Base-by-base conservation (phyloP, 1,140 invertebrate genomes). In the Zaprionus davidi region DNA sequence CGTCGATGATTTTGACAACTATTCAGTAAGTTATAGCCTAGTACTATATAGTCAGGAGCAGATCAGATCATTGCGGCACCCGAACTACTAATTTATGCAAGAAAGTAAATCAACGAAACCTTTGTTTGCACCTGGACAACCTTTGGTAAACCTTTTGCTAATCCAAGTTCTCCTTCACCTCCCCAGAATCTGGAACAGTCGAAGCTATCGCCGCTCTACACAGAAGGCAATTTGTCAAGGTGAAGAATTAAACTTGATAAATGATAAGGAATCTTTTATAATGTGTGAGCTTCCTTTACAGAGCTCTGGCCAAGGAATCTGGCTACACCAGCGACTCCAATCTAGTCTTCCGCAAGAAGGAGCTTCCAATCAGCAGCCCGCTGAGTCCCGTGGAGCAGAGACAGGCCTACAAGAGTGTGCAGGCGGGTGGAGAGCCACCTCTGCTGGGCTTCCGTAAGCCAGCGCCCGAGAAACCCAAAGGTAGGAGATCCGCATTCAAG, bases 311-410 rank as follows among this genome's bases (percentile, higher is more conserved):
- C 36, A 98, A 98, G 93, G 97, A 98, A 92, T 96, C 96, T 2
- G 97, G 97, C 15, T 98, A 98, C 92, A 97, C 98, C 92, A 98
- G 97, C 81, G 97, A 98, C 92, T 98, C 97, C 1, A 98, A 97
- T 13, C 93, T 98, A 68, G 95, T 98, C 60, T 97, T 98, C 88
- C 95, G 96, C 78, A 94, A 96, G 69, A 94, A 96, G 64, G 95
- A 95, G 79, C 94, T 95, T 59, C 94, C 95, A 34, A 94, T 94
- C 44, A 93, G 93, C 78, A 95, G 94, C 76, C 95, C 95, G 6
- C 88, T 97, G 22, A 97, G 96, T 71, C 97, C 97, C 1, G 94
- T 95, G 5, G 96, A 98, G 83, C 96, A 97, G 81, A 95, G 96
- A 73, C 95, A 96, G 68, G 96, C 96, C 12, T 99, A 99, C 92